These are phyloP conservation scores for Mungos mungo DNA, from an alignment of 2,113 vertebrate species.

Conservation along the genomic window DNA sequence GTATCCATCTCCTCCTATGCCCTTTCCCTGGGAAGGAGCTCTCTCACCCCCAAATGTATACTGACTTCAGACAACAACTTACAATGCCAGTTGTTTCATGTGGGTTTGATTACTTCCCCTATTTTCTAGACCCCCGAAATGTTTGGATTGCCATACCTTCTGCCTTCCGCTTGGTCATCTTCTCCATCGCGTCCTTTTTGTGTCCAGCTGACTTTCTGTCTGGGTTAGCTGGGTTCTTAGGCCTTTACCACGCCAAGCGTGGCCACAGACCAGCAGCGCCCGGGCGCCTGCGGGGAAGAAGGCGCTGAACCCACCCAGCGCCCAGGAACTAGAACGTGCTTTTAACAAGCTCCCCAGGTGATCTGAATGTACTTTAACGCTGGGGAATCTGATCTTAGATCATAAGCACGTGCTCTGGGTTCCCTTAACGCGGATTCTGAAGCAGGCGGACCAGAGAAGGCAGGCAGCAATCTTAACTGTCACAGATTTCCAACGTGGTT, in stretches of 20 bases:
- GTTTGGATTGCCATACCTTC: background rate
- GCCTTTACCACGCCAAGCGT: background rate
- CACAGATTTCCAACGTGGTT: background rate
- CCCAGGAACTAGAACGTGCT: background rate
- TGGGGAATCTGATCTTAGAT: background rate
- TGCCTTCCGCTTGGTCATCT: fast-evolving
- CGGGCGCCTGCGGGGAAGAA: background rate
- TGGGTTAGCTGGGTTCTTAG: background rate
- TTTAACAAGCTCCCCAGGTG: background rate
- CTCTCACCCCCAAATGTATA: background rate
- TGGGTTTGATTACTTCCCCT: background rate
- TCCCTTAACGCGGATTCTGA: background rate
- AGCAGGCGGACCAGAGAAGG: background rate
- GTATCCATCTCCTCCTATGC: background rate
- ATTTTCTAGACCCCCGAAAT: background rate
- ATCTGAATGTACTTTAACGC: background rate
- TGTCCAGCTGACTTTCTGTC: background rate
- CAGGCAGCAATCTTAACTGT: background rate
- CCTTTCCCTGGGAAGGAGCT: background rate
- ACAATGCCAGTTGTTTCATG: background rate
- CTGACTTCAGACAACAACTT: background rate
- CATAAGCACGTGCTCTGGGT: background rate
- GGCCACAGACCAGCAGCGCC: background rate
- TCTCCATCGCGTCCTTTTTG: background rate
- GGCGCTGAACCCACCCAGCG: background rate